A percentile compares a stretch with the other conserved stretches of the same genome.
Conservation (phyloP, 64 coral and sea anemone genomes). For the Actinia tenebrosa region DNA sequence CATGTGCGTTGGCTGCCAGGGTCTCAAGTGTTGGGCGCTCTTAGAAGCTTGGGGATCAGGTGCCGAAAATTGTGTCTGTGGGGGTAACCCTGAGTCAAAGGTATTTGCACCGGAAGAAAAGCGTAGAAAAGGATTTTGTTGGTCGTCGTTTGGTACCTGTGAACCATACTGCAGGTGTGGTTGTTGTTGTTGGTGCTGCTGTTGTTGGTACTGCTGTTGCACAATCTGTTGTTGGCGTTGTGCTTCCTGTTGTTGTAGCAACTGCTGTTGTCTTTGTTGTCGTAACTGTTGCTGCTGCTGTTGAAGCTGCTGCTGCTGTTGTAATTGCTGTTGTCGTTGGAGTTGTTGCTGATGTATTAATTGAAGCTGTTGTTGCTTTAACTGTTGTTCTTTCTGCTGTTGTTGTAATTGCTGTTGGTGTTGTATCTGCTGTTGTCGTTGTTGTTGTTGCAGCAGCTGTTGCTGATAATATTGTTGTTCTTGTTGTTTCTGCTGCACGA, state of each 20-base stretch:
- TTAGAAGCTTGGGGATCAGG: conserved; percentile 7
- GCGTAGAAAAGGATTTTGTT: conserved; percentile 36
- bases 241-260: conserved; percentile 10
- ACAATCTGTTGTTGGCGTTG: conserved; percentile 37
- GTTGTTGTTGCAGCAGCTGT: neutral
- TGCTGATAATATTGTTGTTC: neutral
- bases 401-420: conserved; percentile 2
- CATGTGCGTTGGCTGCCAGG: conserved; percentile 39
- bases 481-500: neutral
- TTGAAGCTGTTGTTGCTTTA: neutral
- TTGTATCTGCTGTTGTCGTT: neutral
- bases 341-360: neutral
- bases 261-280: conserved; percentile 9
- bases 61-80: neutral
- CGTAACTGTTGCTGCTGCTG: neutral
- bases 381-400: neutral
- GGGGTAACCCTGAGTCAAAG: neutral
- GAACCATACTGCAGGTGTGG: conserved; percentile 14
- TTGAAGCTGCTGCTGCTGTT: neutral
- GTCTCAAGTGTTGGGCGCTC: conserved; percentile 24
- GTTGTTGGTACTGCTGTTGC: conserved; percentile 16
- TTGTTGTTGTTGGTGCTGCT: neutral
- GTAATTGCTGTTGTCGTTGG: neutral
- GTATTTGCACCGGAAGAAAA: conserved; percentile 1
- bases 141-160: conserved; percentile 13